Conservation (phyloP, 1,140 invertebrate species). For the Polyergus mexicanus region DNA sequence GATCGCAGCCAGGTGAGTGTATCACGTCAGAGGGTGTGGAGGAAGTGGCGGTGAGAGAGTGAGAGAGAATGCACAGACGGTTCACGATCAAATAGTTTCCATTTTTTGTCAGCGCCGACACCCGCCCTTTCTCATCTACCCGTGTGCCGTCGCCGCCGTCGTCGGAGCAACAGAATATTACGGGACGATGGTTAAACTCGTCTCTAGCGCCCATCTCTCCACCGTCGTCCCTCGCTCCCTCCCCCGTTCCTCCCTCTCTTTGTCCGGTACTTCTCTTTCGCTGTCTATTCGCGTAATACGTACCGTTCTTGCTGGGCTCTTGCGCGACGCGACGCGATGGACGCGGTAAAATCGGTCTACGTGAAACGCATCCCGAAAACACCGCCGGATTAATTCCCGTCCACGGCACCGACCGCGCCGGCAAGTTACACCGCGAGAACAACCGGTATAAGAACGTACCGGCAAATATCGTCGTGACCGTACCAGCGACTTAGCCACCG, state of each 20-base stretch:
- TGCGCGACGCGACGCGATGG: conserved; percentile 12
- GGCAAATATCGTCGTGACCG: conserved; percentile 33
- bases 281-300: conserved; percentile 66
- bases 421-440: conserved; percentile 9
- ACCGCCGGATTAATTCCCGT: conserved; percentile 53
- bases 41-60: conserved; percentile 6
- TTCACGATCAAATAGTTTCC: conserved; percentile 82
- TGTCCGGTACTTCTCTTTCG: conserved; percentile 35
- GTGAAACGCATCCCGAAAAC: conserved; percentile 61
- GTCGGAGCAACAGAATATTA: conserved; percentile 75
- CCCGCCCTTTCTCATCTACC: conserved; percentile 74
- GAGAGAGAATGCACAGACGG: conserved; percentile 65
- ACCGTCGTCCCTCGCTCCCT: conserved; percentile 25
- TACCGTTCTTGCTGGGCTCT: conserved; percentile 57
- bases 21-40: conserved; percentile 41
- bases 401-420: conserved; percentile 12
- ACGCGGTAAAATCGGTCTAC: conserved; percentile 51
- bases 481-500: conserved; percentile 21
- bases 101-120: conserved; percentile 76
- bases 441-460: conserved; percentile 31
- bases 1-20: conserved; percentile 63
- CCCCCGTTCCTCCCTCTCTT: background rate
- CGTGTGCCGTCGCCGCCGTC: conserved; percentile 25
- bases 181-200: conserved; percentile 77
- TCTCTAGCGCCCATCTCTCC: conserved; percentile 71